Conservation (phyloP, 2,888 invertebrate species). For the Geophilus truncorum region DNA sequence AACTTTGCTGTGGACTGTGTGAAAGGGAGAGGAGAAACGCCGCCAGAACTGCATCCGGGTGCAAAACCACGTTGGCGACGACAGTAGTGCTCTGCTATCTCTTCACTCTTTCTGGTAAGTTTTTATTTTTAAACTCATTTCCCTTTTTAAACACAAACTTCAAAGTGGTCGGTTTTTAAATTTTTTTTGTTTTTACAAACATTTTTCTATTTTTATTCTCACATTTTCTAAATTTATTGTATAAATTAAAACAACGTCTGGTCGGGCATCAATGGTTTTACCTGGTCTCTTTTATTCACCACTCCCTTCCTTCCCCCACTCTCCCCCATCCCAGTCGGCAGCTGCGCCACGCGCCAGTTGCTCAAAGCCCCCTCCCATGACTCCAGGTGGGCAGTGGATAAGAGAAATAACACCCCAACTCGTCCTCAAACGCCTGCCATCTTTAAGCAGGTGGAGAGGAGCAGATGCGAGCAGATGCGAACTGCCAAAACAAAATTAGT, state of each 20-base stretch:
- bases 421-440: not conserved
- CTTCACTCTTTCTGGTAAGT: not conserved
- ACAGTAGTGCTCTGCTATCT: constrained; percentile 1
- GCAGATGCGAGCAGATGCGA: not conserved
- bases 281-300: not conserved
- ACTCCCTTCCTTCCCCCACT: not conserved
- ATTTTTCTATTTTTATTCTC: not conserved
- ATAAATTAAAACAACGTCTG: too few relatives aligned
- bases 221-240: too few relatives aligned
- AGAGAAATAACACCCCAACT: not conserved
- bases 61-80: not conserved
- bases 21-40: not conserved
- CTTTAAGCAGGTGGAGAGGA: not conserved
- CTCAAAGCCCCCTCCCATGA: not conserved
- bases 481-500: not conserved
- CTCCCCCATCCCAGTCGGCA: not conserved
- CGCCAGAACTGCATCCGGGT: not conserved
- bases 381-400: constrained; percentile 10
- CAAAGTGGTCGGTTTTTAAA: too few relatives aligned
- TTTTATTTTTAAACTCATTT: too few relatives aligned
- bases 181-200: not conserved
- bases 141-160: too few relatives aligned
- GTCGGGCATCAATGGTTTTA: not conserved
- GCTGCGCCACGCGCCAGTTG: constrained; percentile 30
- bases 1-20: constrained; percentile 20